A percentile compares a stretch with the other conserved stretches of the same genome.
Evolutionary conservation across 2,797 vertebrate species (phyloP).

Genomic region (Sandelia bainsii): DNA sequence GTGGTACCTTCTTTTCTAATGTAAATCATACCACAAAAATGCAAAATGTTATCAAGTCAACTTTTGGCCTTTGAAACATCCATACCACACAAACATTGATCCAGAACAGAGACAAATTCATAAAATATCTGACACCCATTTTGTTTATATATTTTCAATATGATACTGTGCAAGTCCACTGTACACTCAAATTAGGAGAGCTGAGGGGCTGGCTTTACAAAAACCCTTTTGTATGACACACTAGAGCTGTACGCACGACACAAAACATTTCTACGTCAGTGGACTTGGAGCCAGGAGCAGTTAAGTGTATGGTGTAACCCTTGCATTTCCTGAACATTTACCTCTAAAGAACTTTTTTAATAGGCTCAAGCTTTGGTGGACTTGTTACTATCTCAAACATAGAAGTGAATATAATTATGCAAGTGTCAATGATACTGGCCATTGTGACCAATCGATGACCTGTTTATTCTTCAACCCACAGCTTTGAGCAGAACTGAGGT

Average conservation of each 20-base stretch:
- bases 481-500: background rate
- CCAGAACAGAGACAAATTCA: constrained; percentile 3
- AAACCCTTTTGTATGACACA: constrained; percentile 22
- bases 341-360: background rate
- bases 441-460: background rate
- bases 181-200: constrained; percentile 4
- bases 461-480: background rate
- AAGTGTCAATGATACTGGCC: background rate
- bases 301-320: constrained; percentile 21
- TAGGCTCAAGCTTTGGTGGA: background rate
- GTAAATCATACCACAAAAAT: background rate
- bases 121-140: constrained; percentile 19
- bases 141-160: constrained; percentile 27
- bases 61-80: constrained; percentile 11
- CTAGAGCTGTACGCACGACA: constrained; percentile 23
- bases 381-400: background rate
- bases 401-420: background rate
- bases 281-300: constrained; percentile 36
- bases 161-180: background rate
- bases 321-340: constrained; percentile 45
- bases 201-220: constrained; percentile 13
- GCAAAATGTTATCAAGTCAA: constrained; percentile 2
- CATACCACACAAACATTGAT: constrained; percentile 20
- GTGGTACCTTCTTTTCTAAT: background rate
- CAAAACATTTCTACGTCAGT: constrained; percentile 58